Evolutionary conservation across 2,113 vertebrate genomes (phyloP).

Genomic region (Nymphicus hollandicus): DNA sequence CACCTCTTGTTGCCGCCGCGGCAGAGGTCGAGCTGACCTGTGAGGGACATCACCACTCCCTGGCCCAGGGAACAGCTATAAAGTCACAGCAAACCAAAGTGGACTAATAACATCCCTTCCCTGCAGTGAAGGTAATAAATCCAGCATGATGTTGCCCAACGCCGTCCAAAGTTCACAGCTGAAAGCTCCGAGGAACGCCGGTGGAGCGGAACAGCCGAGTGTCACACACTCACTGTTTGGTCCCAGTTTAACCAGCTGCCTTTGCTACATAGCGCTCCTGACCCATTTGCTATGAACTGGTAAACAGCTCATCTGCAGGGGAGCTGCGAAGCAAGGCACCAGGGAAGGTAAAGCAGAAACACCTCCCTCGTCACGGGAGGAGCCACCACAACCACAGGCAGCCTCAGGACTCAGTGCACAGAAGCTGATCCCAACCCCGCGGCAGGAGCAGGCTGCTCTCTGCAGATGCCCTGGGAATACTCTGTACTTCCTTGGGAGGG

Average conservation of each 20-base stretch:
- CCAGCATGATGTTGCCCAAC: fast-evolving
- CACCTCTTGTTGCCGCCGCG: fast-evolving
- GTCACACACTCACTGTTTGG: not conserved
- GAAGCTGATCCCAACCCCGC: not conserved
- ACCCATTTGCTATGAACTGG: not conserved
- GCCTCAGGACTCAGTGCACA: fast-evolving
- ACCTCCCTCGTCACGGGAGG: fast-evolving
- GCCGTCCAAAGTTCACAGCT: not conserved
- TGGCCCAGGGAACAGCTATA: not conserved
- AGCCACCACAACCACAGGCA: not conserved
- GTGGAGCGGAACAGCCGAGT: not conserved
- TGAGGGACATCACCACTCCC: not conserved
- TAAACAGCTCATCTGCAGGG: not conserved
- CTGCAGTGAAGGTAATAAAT: not conserved
- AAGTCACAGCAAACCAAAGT: not conserved
- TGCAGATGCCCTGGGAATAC: not conserved
- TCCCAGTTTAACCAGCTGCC: not conserved
- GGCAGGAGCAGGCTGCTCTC: not conserved
- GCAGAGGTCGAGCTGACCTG: fast-evolving
- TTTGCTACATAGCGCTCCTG: not conserved
- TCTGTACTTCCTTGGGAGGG: not conserved
- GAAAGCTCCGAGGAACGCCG: fast-evolving
- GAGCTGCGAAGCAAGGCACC: not conserved
- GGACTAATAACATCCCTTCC: not conserved
- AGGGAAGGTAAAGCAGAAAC: not conserved